A percentile compares a stretch with the other conserved stretches of the same genome.
phyloP scores from a whole-genome alignment of 1,140 invertebrate species.

The Ooceraea biroi region DNA sequence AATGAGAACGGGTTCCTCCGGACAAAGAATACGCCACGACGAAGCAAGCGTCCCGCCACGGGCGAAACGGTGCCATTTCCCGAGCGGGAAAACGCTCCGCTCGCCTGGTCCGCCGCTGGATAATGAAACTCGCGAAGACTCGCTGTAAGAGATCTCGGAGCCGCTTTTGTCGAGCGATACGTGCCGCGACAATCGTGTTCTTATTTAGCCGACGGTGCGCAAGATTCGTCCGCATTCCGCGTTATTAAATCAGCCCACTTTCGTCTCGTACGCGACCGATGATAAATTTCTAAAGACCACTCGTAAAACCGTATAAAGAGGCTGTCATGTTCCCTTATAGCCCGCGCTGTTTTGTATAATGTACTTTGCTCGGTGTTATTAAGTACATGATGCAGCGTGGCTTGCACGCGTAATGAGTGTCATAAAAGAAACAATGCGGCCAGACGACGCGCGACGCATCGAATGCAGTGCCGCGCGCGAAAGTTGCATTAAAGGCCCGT shows the following conservation, averaged over 20 bases:
- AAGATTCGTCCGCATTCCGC: too few relatives aligned
- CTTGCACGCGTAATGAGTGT: conserved; percentile 47
- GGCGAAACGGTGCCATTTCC: conserved; percentile 30
- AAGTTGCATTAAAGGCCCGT: too few relatives aligned
- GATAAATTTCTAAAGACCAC: background rate
- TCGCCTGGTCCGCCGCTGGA: background rate
- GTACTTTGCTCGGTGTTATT: conserved; percentile 45
- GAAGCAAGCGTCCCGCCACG: background rate
- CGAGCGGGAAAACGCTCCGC: background rate
- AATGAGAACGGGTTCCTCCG: conserved; percentile 48
- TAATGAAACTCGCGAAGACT: conserved; percentile 25
- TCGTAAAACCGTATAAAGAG: conserved; percentile 2
- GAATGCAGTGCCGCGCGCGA: conserved; percentile 44
- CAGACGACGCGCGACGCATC: conserved; percentile 34
- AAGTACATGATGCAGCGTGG: conserved; percentile 49
- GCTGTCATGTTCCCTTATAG: conserved; percentile 17
- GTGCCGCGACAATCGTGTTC: background rate
- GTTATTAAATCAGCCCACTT: too few relatives aligned
- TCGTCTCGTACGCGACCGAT: background rate
- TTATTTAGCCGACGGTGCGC: conserved; percentile 19
- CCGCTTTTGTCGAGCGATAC: background rate
- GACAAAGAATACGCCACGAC: conserved; percentile 47
- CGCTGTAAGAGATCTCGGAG: conserved; percentile 43
- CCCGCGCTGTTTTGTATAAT: conserved; percentile 47
- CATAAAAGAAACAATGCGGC: conserved; percentile 56